Base-by-base conservation (phyloP, 2,113 vertebrate species). In the Anguilla japonica region DNA sequence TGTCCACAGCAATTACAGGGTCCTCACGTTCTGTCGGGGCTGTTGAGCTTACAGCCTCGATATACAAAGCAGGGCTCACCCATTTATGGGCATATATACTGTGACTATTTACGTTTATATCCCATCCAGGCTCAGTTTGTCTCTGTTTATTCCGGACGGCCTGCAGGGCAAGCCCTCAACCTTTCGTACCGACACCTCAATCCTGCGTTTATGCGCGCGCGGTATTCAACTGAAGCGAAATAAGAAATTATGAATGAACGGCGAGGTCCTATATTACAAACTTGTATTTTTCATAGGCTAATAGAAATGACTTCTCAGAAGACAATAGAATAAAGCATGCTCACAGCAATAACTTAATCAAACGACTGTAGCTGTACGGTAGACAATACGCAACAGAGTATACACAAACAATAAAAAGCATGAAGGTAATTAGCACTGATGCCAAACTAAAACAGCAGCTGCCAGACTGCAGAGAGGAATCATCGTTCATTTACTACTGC, bases 381-480 rank as follows among this genome's bases (percentile, higher is more conserved):
- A 14, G 50, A 53, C 50, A 53, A 11, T 53, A 53, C 1, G 13
- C 50, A 53, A 14, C 13, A 14, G 50, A 13, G 8, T 53, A 53
- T 53, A 53, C 8, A 11, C 50, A 53, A 53, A 13, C 9, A 75
- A 75, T 75, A 4, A 1, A 75, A 22, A 22, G 22, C 3, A 20
- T 67, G 26, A 67, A 67, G 60, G 5, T 67, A 67, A 16, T 83
- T 83, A 40, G 13, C 56, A 16, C 2, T 40, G 15, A 34, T 6
- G 29, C 34, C 67, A 15, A 67, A 84, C 15, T 71, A 40, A 41
- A 84, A 84, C 8, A 50, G 57, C 83, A 84, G n/a, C 39, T 83
- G 34, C 15, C 39, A 41, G 53, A 34, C 40, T 40, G 56, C 16
- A 43, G 40, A 39, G 20, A 41, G 63, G 26, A 75, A 39, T 22